A percentile compares a stretch with the other conserved stretches of the same genome.
These are phyloP conservation scores for Lepidonotus clava DNA, from an alignment of 2,888 invertebrate genomes.

Conservation along the genomic window DNA sequence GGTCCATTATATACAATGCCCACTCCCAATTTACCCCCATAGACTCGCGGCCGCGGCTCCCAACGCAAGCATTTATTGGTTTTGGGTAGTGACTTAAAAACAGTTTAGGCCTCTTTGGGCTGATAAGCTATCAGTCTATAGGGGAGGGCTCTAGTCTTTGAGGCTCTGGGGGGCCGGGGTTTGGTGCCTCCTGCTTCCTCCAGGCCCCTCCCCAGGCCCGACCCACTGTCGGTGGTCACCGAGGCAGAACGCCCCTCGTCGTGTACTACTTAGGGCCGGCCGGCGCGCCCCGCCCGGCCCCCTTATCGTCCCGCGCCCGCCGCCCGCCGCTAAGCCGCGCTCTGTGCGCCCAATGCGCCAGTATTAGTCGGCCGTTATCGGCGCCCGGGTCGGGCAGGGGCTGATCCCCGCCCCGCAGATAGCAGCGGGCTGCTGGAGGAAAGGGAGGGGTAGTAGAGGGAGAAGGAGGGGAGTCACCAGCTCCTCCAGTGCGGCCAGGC, in stretches of 20 bases:
- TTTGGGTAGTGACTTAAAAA: conserved; percentile 11
- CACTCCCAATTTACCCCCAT: no score
- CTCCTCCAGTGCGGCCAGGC: background rate
- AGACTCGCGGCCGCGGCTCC: background rate
- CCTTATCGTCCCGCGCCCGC: background rate
- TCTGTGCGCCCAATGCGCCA: background rate
- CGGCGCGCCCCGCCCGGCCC: background rate
- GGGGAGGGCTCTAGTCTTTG: background rate
- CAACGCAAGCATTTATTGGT: background rate
- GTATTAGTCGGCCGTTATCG: conserved; percentile 15
- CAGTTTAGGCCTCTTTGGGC: conserved; percentile 2
- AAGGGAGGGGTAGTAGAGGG: background rate
- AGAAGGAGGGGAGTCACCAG: background rate
- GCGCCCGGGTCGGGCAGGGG: background rate
- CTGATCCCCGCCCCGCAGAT: conserved; percentile 22
- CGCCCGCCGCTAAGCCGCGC: background rate
- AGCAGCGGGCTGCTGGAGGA: background rate
- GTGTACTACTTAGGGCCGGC: conserved; percentile 14
- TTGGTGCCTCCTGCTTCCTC: no score
- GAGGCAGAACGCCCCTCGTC: conserved; percentile 43
- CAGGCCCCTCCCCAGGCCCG: no score
- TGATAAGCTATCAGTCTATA: conserved; percentile 26
- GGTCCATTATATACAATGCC: background rate
- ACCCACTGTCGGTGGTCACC: background rate
- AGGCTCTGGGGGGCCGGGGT: background rate